Evolutionary conservation across 1,140 invertebrate genomes (phyloP), one percentile per base, ranked within the genome.

Genomic region (Drosophila takahashii): DNA sequence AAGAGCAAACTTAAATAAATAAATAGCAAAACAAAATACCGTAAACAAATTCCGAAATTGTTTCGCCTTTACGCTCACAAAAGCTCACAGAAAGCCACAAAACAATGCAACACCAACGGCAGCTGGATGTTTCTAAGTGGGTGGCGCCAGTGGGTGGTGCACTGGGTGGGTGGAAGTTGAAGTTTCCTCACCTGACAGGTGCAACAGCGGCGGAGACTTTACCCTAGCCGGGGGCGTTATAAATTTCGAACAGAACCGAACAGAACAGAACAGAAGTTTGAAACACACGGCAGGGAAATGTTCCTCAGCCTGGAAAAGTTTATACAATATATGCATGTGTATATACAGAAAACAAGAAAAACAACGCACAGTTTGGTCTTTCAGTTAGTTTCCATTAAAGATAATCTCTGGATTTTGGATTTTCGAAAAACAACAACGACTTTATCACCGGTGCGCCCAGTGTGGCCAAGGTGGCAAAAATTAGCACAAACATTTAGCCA

Each of bases 1-100:
- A 3, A 71, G 54, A 54, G 53, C 58, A 54, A 66, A 66, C 58
- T 62, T 64, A 51, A 67, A 67, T 65, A 67, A 67, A 64, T 64
- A 65, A 67, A 42, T 51, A 27, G 26, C n/a, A 65, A 44, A 64
- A 67, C 36, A 67, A 51, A 65, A 66, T 64, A 16, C 16, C 42
- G 27, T 64, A 50, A 64, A 42, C 26, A 67, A 67, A 67, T 67
- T 67, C 45, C 59, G 36, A 65, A 67, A 65, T 67, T 51, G 64
- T 67, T 67, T 66, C 44, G 42, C 61, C 57, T 61, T 65, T 26
- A 8, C 60, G 53, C 60, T 66, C 64, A 51, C 36, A 67, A 64
- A 64, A 67, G 64, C 59, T 41, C 11, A 11, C 58, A 42, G 59
- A 65, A 67, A 67, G 36, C 64, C 64, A 34, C 59, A 67, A 44